Conservation (phyloP, 2,888 invertebrate species). For the Lepas anatifera region DNA sequence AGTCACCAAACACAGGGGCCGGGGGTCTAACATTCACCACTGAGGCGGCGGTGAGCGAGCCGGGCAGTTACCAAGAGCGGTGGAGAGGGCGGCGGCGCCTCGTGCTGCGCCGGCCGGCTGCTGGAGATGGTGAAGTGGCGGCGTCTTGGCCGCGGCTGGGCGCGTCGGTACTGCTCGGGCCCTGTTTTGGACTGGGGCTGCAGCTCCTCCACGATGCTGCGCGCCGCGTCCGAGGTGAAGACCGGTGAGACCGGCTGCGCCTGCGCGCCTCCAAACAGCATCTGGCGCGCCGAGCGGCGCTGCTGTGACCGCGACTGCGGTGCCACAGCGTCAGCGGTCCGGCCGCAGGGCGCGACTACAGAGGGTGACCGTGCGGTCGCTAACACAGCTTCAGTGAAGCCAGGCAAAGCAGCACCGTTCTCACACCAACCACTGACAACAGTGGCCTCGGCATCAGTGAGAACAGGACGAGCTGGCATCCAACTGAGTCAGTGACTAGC, state of each 20-base stretch:
- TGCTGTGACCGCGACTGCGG: conserved; percentile 15
- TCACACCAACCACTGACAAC: neutral
- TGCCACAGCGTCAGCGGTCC: too few relatives aligned
- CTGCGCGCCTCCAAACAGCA: conserved; percentile 30
- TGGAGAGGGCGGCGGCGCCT: conserved; percentile 19
- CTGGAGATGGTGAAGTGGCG: conserved; percentile 75
- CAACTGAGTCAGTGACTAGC: too few relatives aligned
- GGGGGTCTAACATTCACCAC: too few relatives aligned
- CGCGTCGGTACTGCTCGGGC: conserved; percentile 39
- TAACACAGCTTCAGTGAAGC: too few relatives aligned
- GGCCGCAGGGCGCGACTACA: conserved; percentile 19
- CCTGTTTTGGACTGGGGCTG: too few relatives aligned
- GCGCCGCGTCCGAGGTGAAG: conserved; percentile 75
- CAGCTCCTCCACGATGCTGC: conserved; percentile 72
- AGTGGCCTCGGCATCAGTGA: neutral
- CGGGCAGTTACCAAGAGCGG: too few relatives aligned
- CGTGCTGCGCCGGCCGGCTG: conserved; percentile 32
- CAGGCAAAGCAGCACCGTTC: neutral
- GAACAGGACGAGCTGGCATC: too few relatives aligned
- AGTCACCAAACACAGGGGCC: too few relatives aligned
- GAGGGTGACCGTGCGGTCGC: conserved; percentile 13
- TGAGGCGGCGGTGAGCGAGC: too few relatives aligned
- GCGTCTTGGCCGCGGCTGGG: conserved; percentile 67
- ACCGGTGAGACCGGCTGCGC: conserved; percentile 50
- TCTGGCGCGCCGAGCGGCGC: conserved; percentile 31